Percentiles rank a stretch among this genome's conserved stretches.
These are phyloP conservation scores for Metacarcinus magister DNA, from an alignment of 2,888 invertebrate genomes.

Conservation along the genomic window DNA sequence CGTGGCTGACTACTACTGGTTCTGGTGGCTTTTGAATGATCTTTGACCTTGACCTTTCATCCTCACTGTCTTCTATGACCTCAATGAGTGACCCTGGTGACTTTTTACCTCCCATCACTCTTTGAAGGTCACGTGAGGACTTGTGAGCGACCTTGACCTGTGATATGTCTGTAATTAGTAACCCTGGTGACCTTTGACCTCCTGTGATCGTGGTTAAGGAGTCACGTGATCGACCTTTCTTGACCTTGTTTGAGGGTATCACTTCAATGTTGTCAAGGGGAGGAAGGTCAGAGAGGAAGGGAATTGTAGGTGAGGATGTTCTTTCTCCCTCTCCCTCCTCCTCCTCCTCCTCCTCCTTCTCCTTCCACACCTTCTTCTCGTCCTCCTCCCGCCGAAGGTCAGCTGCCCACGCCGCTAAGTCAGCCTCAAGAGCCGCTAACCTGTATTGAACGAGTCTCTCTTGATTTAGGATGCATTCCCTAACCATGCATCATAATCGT, in stretches of 20 bases:
- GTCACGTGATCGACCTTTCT: neutral
- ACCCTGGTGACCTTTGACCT: neutral
- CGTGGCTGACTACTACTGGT: neutral
- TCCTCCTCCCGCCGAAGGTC: neutral
- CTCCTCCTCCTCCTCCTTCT: neutral
- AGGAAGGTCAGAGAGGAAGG: neutral
- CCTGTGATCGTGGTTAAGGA: neutral
- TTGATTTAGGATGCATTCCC: neutral
- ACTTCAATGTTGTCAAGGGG: neutral
- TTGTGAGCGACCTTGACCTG: neutral
- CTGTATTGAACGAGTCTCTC: neutral
- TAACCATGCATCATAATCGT: too few species aligned
- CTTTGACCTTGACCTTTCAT: neutral
- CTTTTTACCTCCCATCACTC: neutral
- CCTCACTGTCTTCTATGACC: neutral
- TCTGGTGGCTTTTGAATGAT: neutral
- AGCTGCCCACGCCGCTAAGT: neutral
- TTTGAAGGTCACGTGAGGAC: neutral
- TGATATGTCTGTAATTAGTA: neutral
- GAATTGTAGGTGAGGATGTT: neutral
- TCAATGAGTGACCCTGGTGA: neutral
- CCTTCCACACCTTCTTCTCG: neutral
- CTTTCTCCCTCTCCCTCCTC: neutral
- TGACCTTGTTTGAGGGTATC: neutral
- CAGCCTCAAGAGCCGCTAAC: conserved; percentile 20